Conservation (phyloP, 2,888 invertebrate genomes). For the Thymelicus sylvestris region DNA sequence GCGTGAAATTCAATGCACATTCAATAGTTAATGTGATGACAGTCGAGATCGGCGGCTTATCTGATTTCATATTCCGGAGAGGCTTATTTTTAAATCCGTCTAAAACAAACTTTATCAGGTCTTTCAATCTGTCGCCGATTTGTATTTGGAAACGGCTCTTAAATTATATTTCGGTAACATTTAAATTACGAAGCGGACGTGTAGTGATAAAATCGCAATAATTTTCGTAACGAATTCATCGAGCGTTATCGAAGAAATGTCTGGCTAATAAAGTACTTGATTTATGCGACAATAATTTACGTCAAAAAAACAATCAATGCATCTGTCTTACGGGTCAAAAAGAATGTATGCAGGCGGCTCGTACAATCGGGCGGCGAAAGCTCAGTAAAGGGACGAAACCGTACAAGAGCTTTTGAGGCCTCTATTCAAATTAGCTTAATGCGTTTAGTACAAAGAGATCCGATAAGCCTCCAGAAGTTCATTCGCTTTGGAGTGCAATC, state of each 20-base stretch:
- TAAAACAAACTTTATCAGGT: constrained; percentile 52
- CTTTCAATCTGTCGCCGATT: constrained; percentile 49
- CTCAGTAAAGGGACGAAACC: constrained; percentile 76
- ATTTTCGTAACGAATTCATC: constrained; percentile 22
- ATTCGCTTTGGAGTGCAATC: constrained; percentile 59
- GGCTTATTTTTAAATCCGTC: constrained; percentile 66
- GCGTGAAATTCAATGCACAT: constrained; percentile 55
- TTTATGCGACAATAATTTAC: constrained; percentile 34
- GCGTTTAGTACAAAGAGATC: constrained; percentile 77
- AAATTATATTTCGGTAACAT: constrained; percentile 34
- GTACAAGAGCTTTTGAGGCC: constrained; percentile 79
- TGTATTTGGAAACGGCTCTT: constrained; percentile 39
- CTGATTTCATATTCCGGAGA: constrained; percentile 73
- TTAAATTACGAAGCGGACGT: constrained; percentile 47
- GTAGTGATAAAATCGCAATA: constrained; percentile 36
- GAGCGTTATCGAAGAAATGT: constrained; percentile 24
- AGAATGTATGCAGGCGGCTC: constrained; percentile 69
- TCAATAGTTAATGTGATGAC: constrained; percentile 75
- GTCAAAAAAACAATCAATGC: constrained; percentile 56
- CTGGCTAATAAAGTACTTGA: constrained; percentile 39
- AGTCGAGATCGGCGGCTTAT: constrained; percentile 73
- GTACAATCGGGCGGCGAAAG: constrained; percentile 73
- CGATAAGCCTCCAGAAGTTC: constrained; percentile 74
- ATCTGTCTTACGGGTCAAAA: constrained; percentile 70
- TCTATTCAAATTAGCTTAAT: constrained; percentile 84